phyloP scores from a whole-genome alignment of 1,140 invertebrate species.

The Cotesia chilonis region DNA sequence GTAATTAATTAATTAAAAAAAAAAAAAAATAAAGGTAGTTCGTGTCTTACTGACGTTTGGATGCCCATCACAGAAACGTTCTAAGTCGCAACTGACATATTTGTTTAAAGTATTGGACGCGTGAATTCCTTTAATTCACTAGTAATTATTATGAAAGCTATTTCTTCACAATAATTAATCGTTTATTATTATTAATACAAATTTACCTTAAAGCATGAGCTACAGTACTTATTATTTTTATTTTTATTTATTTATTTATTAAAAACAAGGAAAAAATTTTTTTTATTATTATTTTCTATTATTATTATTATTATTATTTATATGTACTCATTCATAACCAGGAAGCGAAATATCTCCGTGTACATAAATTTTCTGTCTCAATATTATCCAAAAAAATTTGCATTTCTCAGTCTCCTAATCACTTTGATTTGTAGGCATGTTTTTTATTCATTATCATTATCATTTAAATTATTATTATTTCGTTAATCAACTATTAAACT shows the following conservation, averaged over 20 bases:
- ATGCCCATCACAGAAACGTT: conserved; percentile 32
- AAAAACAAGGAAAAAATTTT: conserved; percentile 7
- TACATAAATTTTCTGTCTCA: conserved; percentile 8
- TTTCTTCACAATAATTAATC: conserved; percentile 13
- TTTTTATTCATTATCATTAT: too few species aligned
- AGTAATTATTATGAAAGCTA: conserved; percentile 19
- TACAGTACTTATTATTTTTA: neutral
- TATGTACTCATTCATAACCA: neutral
- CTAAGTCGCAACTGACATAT: conserved; percentile 21
- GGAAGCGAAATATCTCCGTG: conserved; percentile 22
- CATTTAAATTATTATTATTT: conserved; percentile 5
- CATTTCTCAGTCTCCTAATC: conserved; percentile 32
- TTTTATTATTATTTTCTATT: neutral
- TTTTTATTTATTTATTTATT: conserved; percentile 2
- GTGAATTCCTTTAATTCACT: conserved; percentile 25
- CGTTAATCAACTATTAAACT: conserved; percentile 29
- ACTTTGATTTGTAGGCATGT: conserved; percentile 31
- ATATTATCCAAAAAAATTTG: conserved; percentile 2
- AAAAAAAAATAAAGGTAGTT: neutral
- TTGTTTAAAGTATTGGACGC: conserved; percentile 23
- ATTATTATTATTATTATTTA: too few species aligned
- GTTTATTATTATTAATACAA: neutral
- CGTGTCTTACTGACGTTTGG: conserved; percentile 26
- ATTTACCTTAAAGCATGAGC: conserved; percentile 6
- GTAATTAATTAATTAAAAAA: neutral